Conservation (phyloP, 2,888 invertebrate genomes). For the Sturmia bella region DNA sequence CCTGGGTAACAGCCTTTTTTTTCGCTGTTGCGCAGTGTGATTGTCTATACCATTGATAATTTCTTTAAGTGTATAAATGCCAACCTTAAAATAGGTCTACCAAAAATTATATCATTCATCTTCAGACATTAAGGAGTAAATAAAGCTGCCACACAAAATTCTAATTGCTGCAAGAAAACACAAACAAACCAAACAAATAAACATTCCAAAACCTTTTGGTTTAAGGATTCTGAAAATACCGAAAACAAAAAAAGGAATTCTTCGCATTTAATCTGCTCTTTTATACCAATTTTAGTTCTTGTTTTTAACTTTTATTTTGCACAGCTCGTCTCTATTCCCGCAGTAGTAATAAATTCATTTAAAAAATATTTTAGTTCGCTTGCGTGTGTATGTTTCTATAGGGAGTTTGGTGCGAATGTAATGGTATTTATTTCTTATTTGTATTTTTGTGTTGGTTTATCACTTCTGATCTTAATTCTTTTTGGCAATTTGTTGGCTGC, state of each 20-base stretch:
- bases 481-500: slow-evolving; percentile 69
- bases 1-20: no score
- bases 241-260: slow-evolving; percentile 6
- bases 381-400: slow-evolving; percentile 5
- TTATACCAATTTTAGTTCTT: slow-evolving; percentile 22
- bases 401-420: slow-evolving; percentile 8
- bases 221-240: slow-evolving; percentile 20
- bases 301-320: slow-evolving; percentile 17
- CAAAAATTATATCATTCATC: slow-evolving; percentile 2
- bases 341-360: slow-evolving; percentile 65
- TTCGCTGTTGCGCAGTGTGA: no score
- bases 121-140: slow-evolving; percentile 19
- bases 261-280: slow-evolving; percentile 27
- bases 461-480: slow-evolving; percentile 69
- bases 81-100: neutral
- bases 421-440: slow-evolving; percentile 39
- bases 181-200: neutral
- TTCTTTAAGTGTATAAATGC: no score
- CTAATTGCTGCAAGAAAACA: neutral
- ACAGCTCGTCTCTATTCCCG: slow-evolving; percentile 36
- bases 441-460: slow-evolving; percentile 57
- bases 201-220: slow-evolving; percentile 24
- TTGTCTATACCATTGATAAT: no score
- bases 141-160: slow-evolving; percentile 1
- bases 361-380: slow-evolving; percentile 32